Base-by-base conservation (phyloP, 2,797 vertebrate species). In the Xenopus petersii region DNA sequence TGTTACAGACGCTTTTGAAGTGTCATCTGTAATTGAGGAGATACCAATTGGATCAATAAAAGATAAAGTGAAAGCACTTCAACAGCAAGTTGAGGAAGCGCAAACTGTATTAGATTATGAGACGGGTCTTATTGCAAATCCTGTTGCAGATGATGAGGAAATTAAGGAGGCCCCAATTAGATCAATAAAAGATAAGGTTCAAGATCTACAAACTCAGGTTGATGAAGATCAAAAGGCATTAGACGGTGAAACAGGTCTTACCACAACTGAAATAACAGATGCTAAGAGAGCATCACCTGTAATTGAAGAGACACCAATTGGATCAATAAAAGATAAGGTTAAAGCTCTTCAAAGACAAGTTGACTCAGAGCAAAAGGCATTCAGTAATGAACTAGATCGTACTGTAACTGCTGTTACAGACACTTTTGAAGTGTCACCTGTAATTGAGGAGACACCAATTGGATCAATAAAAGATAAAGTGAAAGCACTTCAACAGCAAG, bases 111-210 rank as follows among this genome's bases (percentile, higher is more conserved):
- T 81, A 0, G 86, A 91, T 13, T 86, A 86, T 67, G 89, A 90
- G 42, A 11, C 75, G 30, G 90, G 84, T n/a, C 81, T 96, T 72
- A 88, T 84, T 66, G 86, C 89, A 2, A 88, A 89, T 49, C 71
- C 87, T 74, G 82, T 84, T 73, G 79, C 88, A 11, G 80, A 82
- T 33, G 83, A 85, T 33, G 94, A 93, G 75, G 94, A 95, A n/a
- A 92, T 99, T 64, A 97, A 99, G 86, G 95, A 98, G 85, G 99
- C 97, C 6, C 98, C 98, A 26, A 99, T 99, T 64, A 97, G 98
- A 48, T 98, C 97, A 30, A 99, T 99, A 83, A 98, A 96, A 90
- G 97, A 98, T 83, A 98, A 98, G 88, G 98, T 99, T 36, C 98
- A 98, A 88, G 97, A 97, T 75, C 95, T 99, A 82, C 97, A 99